phyloP scores from a whole-genome alignment of 1,140 invertebrate genomes.

The Carposina sasakii region DNA sequence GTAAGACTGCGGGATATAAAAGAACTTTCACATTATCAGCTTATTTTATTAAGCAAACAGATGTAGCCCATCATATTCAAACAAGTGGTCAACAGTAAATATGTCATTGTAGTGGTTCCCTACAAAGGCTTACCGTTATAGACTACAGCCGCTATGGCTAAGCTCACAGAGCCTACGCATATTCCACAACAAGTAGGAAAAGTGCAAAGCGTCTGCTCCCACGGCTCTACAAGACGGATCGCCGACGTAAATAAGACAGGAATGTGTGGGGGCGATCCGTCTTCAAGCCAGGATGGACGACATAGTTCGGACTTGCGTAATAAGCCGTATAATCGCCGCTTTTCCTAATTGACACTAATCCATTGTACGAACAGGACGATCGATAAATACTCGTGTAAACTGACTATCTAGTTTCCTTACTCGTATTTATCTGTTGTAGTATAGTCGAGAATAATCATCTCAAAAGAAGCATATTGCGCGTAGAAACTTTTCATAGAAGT shows the following conservation, averaged over 20 bases:
- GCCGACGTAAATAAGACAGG: slow-evolving; percentile 34
- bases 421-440: not conserved
- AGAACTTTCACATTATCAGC: slow-evolving; percentile 34
- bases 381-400: not conserved
- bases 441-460: slow-evolving; percentile 32
- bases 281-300: slow-evolving; percentile 18
- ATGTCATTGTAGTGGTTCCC: slow-evolving; percentile 27
- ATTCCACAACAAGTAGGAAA: slow-evolving; percentile 22
- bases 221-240: slow-evolving; percentile 37
- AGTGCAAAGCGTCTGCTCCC: slow-evolving; percentile 19
- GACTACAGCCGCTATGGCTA: too few species aligned
- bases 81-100: slow-evolving; percentile 40
- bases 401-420: not conserved
- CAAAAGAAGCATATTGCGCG: slow-evolving; percentile 29
- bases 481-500: slow-evolving; percentile 33
- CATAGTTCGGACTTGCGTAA: slow-evolving; percentile 31
- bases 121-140: slow-evolving; percentile 31
- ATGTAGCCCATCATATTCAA: slow-evolving; percentile 37
- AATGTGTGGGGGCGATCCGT: slow-evolving; percentile 45
- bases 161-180: slow-evolving; percentile 29
- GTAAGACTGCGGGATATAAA: slow-evolving; percentile 5
- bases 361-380: slow-evolving; percentile 11
- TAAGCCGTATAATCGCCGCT: slow-evolving; percentile 31
- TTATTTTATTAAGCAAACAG: slow-evolving; percentile 32
- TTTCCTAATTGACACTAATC: slow-evolving; percentile 41